These are phyloP conservation scores for Trissolcus japonicus DNA, from an alignment of 2,888 invertebrate species.

Conservation along the genomic window DNA sequence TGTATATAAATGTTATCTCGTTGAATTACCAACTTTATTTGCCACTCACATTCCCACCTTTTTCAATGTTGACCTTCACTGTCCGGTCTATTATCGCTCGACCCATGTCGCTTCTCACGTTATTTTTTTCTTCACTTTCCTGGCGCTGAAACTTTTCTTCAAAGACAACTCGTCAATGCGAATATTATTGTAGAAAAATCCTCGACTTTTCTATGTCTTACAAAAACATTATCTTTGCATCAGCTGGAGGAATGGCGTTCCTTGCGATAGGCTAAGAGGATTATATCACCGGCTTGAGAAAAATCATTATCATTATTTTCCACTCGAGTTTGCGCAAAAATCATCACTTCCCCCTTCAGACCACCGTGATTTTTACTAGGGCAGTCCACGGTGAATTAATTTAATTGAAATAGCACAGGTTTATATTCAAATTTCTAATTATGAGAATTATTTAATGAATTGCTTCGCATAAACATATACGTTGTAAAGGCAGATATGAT, in stretches of 20 bases:
- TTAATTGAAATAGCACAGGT: too few relatives aligned
- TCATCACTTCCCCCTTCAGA: too few relatives aligned
- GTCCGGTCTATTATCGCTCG: conserved; percentile 62
- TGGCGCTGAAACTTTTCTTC: conserved; percentile 22
- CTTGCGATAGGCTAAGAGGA: conserved; percentile 19
- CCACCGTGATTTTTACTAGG: too few relatives aligned
- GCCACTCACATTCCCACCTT: conserved; percentile 39
- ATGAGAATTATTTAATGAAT: too few relatives aligned
- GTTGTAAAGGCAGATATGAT: too few relatives aligned
- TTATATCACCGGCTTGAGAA: conserved; percentile 5
- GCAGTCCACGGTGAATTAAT: too few relatives aligned
- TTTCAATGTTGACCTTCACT: conserved; percentile 65
- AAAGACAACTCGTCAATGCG: conserved; percentile 36
- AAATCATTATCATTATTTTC: too few relatives aligned
- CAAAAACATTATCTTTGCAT: conserved; percentile 29
- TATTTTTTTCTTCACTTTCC: conserved; percentile 14
- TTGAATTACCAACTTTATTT: too few relatives aligned
- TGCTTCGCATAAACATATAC: too few relatives aligned
- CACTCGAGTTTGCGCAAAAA: too few relatives aligned
- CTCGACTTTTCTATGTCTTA: conserved; percentile 8
- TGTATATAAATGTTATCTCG: too few relatives aligned
- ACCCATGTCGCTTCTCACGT: conserved; percentile 58
- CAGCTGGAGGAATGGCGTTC: conserved; percentile 13
- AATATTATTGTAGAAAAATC: conserved; percentile 31
- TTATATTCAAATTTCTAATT: too few relatives aligned